Base-by-base conservation (phyloP, 2,888 invertebrate species). In the Agriopis marginaria region DNA sequence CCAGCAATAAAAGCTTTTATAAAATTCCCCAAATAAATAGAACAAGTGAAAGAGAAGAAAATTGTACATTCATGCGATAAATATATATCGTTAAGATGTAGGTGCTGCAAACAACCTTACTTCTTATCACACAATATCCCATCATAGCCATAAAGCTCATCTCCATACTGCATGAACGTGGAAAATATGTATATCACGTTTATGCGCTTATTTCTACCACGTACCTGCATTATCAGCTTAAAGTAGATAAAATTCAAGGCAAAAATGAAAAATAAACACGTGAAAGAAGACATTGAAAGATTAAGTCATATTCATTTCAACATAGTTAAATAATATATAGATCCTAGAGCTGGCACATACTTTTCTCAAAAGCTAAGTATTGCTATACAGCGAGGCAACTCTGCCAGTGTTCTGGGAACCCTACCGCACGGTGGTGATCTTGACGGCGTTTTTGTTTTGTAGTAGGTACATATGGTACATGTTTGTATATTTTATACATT, bases 121-220 rank as follows among this genome's bases (percentile, higher is more conserved):
- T 42, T 45, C 17, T 58, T 58, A 45, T 58, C 17, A 42, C 23
- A 14, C 0, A 45, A 11, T 23, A 44, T 45, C 45, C 23, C 23
- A 45, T 56, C 42, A 7, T n/a, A 10, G 42, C 56, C 11, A 42
- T 45, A 45, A 58, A 58, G 58, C 45, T 58, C 6, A 44, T 56
- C 56, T 7, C 6, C 17, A 12, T n/a, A 58, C 5, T 56, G 44
- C 17, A 56, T 9, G 58, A 7, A 58, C 58, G 58, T 58, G 58
- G 58, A 45, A 55, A 23, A 14, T 23, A n/a, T 47, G 45, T 45
- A 58, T 32, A 23, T 45, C 58, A 58, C 58, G 58, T 58, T 56
- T 23, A 58, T 58, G 58, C 45, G 45, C 45, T 58, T 45, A 45
- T 58, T 45, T 23, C 23, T 17, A 4, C n/a, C 58, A 23, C 23